A percentile compares a stretch with the other conserved stretches of the same genome.
phyloP scores from a whole-genome alignment of 2,113 vertebrate species.

The Balaenoptera acutorostrata region DNA sequence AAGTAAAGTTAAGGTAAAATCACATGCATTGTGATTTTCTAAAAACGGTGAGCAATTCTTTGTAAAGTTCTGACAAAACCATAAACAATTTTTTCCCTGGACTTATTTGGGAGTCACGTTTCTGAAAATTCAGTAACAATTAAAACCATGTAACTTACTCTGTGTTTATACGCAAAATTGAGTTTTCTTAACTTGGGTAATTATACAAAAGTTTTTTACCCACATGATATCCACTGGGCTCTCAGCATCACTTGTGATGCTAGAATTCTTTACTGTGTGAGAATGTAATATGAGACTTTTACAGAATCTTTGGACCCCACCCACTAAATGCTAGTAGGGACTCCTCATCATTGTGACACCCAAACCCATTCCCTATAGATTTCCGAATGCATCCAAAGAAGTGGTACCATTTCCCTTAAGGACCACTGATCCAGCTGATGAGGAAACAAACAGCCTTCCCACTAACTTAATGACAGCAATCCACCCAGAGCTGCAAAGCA shows the following conservation, averaged over 20 bases:
- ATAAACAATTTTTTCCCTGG: background rate
- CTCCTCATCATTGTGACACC: background rate
- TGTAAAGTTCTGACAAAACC: background rate
- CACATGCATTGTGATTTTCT: background rate
- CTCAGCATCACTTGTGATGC: background rate
- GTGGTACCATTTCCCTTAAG: background rate
- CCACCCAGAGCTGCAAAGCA: background rate
- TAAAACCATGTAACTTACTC: background rate
- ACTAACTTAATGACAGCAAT: background rate
- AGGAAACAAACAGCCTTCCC: background rate
- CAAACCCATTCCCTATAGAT: background rate
- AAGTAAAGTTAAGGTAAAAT: conserved; percentile 6
- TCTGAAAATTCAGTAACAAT: background rate
- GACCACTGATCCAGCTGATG: background rate
- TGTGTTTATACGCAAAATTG: background rate
- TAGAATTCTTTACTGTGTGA: background rate
- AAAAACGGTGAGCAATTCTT: background rate
- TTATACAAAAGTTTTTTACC: background rate
- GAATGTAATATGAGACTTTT: background rate
- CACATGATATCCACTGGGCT: background rate
- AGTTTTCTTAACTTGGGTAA: background rate
- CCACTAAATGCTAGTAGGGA: background rate
- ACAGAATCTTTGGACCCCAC: background rate
- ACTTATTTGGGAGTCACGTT: background rate
- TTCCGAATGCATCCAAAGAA: background rate